Base-by-base conservation (phyloP, 2,113 vertebrate genomes). In the Oxygymnocypris stewartii region DNA sequence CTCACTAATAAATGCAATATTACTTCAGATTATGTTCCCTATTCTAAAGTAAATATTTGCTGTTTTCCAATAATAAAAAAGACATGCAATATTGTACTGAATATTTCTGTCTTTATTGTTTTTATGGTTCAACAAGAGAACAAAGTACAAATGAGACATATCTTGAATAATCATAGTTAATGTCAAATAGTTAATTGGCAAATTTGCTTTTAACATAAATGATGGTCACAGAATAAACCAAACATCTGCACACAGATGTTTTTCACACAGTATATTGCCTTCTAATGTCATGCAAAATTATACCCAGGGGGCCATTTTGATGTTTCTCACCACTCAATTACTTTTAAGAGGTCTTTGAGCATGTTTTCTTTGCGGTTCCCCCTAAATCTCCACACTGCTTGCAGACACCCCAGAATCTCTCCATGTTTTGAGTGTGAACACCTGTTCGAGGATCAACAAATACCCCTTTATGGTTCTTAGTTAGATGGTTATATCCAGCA, bases 271-370 rank as follows among this genome's bases (percentile, higher is more conserved):
- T 57, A 31, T 47, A 78, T 63, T 85, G 71, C 49, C 51, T 86
- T 54, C 76, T 79, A 40, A 86, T 86, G 75, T 86, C 61, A 86
- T 86, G 37, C 28, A 86, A 85, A 25, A 79, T 31, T 31, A 85
- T 79, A 23, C 49, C 63, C 76, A 71, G 76, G 49, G 59, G 61
- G 77, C 76, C 42, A 54, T 86, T 35, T 80, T 63, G 76, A 47
- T 87, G 67, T 35, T n/a, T 37, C n/a, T 87, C 44, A 61, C 85
- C 85, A 75, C 11, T 83, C 49, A 49, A 83, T 87, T 76, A 83
- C 86, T 75, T 87, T 69, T 51, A 83, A 87, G 73, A 47, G 65
- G 69, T 75, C 86, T 83, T 87, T 83, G 25, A 87, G 59, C 59
- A 61, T 61, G 35, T 63, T 51, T 47, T 87, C 13, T 76, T 79